Evolutionary conservation across 2,797 vertebrate species (phyloP), one percentile per base, ranked within the genome.

Genomic region (Myoxocephalus aenaeus): DNA sequence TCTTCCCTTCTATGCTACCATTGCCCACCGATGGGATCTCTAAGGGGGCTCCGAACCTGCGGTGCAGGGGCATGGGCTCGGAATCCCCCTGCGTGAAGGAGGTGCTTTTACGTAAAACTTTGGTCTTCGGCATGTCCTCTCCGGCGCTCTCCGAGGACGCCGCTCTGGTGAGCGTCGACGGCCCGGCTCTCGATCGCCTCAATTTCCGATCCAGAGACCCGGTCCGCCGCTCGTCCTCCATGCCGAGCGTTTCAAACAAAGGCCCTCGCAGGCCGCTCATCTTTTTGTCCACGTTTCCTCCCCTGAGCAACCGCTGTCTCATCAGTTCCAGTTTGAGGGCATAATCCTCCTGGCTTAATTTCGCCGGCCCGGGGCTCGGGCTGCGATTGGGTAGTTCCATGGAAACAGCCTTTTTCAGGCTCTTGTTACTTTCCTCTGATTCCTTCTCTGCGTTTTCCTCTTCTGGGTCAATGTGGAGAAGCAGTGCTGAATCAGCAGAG

Each of bases 231-330:
- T 96, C 95, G 4, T 96, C 95, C 1, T 94, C 87, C 40, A 96
- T 93, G 2, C 96, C 96, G 2, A 99, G 94, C 0, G 96, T 98
- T 91, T 99, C 98, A 82, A 99, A 95, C 80, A 99, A 90, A 0
- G 98, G 98, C 1, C 98, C 98, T 36, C 98, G 93, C 44, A 99
- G 92, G 74, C 98, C 98, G 0, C 97, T 99, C 94, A 99, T 94
- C 86, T 98, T 99, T 84, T 96, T 94, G 8, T 98, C 97, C 63
- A 92, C 81, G 0, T 92, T 91, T 40, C 95, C 93, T 1, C 97
- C 96, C 73, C 96, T 90, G 38, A 98, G 94, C 53, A 99, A 88
- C 77, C 97, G 93, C 90, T 99, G 97, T 63, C 97, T 96, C 96
- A 99, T 96, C 79, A 97, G 90, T 79, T 99, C 97, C 79, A 98